Evolutionary conservation across 37 sponge, comb jelly and placozoan genomes (phyloP), one percentile per base, ranked within the genome.

Genomic region (Chondrilla cf. caribensis): DNA sequence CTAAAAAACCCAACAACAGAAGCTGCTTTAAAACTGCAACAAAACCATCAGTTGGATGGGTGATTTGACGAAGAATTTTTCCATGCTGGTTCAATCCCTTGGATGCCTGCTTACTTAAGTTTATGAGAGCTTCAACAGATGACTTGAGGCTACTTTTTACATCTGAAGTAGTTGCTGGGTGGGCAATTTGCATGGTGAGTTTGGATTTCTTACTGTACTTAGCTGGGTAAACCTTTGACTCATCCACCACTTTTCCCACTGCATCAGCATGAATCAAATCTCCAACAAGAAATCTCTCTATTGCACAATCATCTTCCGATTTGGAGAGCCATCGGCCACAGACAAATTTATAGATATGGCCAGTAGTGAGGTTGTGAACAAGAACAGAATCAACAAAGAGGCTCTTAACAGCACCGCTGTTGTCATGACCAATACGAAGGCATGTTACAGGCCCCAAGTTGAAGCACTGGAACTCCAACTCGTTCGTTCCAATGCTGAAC

Each of bases 381-480:
- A 97, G 86, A 15, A 97, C 92, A 54, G 81, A 82, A 67, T 97
- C 90, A 58, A 97, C 82, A 43, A 87, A 83, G 67, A 90, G 71
- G 54, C 92, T 89, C 31, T 89, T 89, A 18, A 92, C 83, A 32
- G 91, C 40, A 0, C 97, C 97, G 1, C 88, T 79, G 87, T 92
- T 94, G 64, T 97, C 97, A 71, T 97, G 97, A 11, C 97, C 95
- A 14, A 97, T 58, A 0, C 94, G 59, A 8, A 97, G 59, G 36
- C 92, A 91, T 0, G 90, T 94, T 70, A 97, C 79, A 18, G 80
- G 85, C 31, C 97, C 97, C 38, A 97, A 79, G 67, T 97, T 97
- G 36, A 55, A 84, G 25, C 80, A 66, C 92, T 97, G 81, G 14
- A 79, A 60, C 3, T 88, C 88, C 21, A 78, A 58, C 67, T 88